These are phyloP conservation scores for Drosophila birchii DNA, from an alignment of 2,888 invertebrate genomes.

Conservation along the genomic window DNA sequence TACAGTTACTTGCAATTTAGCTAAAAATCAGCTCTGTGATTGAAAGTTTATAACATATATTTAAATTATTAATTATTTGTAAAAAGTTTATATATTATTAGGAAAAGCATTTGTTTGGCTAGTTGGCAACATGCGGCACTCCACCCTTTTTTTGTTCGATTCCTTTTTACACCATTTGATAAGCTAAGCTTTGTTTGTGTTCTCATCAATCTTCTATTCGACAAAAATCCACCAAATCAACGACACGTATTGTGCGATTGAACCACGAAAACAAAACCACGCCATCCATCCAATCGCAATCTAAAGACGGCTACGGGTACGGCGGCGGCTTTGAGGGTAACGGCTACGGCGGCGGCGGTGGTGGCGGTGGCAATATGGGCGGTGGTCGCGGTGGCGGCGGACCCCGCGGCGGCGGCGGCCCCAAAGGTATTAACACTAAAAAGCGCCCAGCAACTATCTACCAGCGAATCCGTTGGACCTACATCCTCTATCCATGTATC, in stretches of 20 bases:
- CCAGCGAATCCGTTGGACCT: constrained; percentile 25
- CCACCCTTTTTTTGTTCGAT: constrained; percentile 14
- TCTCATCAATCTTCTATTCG: constrained; percentile 50
- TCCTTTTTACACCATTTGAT: constrained; percentile 38
- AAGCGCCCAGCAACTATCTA: constrained; percentile 25
- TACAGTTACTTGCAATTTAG: background rate
- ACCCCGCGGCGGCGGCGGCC: constrained; percentile 92
- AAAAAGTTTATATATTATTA: background rate
- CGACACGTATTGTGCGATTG: constrained; percentile 27
- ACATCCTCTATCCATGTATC: constrained; percentile 37
- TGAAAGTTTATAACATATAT: background rate
- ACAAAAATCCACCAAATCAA: constrained; percentile 34
- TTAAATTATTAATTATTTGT: background rate
- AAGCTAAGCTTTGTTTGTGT: constrained; percentile 52
- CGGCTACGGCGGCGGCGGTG: constrained; percentile 92
- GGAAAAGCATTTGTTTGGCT: background rate
- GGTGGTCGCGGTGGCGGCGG: constrained; percentile 91
- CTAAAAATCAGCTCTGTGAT: background rate
- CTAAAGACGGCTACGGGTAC: constrained; percentile 87
- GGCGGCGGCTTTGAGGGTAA: constrained; percentile 90
- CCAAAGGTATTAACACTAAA: constrained; percentile 89
- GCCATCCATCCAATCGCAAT: constrained; percentile 21
- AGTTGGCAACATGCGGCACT: constrained; percentile 23
- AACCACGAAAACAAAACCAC: constrained; percentile 21
- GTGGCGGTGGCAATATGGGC: constrained; percentile 88